A percentile compares a stretch with the other conserved stretches of the same genome.
Evolutionary conservation across 2,797 vertebrate genomes (phyloP).

Genomic region (Enteromius afrohamiltoni): DNA sequence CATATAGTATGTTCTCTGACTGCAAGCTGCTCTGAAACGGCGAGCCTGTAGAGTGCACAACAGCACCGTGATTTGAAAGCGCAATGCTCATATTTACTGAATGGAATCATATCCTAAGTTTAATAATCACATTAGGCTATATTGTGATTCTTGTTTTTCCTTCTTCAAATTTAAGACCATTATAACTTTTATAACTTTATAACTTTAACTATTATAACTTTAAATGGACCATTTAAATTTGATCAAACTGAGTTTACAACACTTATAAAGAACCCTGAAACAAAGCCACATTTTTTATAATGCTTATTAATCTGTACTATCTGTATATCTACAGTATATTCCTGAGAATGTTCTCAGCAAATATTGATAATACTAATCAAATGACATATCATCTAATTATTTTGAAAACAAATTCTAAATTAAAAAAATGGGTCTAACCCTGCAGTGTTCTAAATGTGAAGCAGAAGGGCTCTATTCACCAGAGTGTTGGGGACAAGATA

Average conservation of each 20-base stretch:
- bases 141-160: not conserved
- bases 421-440: not conserved
- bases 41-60: not conserved
- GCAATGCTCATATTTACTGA: not conserved
- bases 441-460: not conserved
- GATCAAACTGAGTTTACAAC: not conserved
- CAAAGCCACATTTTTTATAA: not conserved
- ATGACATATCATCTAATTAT: not conserved
- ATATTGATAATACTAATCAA: not conserved
- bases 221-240: not conserved
- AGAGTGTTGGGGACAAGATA: conserved; percentile 59
- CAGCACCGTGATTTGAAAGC: not conserved
- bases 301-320: not conserved
- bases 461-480: conserved; percentile 55
- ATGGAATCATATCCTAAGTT: not conserved
- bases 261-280: not conserved
- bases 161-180: not conserved
- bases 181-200: no score
- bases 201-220: no score
- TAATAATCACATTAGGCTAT: not conserved
- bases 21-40: not conserved
- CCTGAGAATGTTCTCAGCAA: not conserved
- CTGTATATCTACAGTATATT: not conserved
- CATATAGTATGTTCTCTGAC: not conserved
- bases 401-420: not conserved